A percentile compares a stretch with the other conserved stretches of the same genome.
Evolutionary conservation across 1,140 invertebrate genomes (phyloP).

Genomic region (Drosophila lowei): DNA sequence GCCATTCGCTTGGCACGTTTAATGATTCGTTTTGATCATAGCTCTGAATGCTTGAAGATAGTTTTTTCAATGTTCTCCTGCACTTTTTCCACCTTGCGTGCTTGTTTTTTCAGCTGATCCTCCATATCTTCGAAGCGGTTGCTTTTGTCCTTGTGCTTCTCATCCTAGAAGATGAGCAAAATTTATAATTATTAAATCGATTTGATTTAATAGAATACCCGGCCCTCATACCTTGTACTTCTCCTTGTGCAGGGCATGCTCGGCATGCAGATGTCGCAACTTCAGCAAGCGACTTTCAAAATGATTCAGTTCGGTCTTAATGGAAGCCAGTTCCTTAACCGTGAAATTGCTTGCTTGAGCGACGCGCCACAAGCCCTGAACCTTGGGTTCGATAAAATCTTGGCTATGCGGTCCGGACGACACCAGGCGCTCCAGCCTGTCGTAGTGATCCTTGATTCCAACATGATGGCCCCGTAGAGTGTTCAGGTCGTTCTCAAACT

Average conservation of each 20-base stretch:
- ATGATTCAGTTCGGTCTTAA: constrained; percentile 93
- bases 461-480: constrained; percentile 90
- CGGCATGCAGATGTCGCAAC: constrained; percentile 90
- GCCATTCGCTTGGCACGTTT: constrained; percentile 35
- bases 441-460: constrained; percentile 91
- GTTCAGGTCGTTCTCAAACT: constrained; percentile 87
- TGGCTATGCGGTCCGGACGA: constrained; percentile 88
- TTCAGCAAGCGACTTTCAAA: constrained; percentile 94
- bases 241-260: constrained; percentile 87
- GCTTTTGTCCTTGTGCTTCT: constrained; percentile 86
- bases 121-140: constrained; percentile 87
- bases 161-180: constrained; percentile 74
- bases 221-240: constrained; percentile 84
- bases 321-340: constrained; percentile 90
- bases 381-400: constrained; percentile 95
- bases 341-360: constrained; percentile 92
- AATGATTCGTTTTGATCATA: constrained; percentile 65
- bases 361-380: constrained; percentile 93
- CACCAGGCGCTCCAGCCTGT: constrained; percentile 89
- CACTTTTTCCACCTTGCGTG: constrained; percentile 93
- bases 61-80: constrained; percentile 85
- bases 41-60: constrained; percentile 86
- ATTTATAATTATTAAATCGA: neutral
- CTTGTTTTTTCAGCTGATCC: constrained; percentile 91
- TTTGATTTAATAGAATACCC: neutral